Evolutionary conservation across 2,888 invertebrate species (phyloP), one percentile per base, ranked within the genome.

Genomic region (Tinea trinotella): DNA sequence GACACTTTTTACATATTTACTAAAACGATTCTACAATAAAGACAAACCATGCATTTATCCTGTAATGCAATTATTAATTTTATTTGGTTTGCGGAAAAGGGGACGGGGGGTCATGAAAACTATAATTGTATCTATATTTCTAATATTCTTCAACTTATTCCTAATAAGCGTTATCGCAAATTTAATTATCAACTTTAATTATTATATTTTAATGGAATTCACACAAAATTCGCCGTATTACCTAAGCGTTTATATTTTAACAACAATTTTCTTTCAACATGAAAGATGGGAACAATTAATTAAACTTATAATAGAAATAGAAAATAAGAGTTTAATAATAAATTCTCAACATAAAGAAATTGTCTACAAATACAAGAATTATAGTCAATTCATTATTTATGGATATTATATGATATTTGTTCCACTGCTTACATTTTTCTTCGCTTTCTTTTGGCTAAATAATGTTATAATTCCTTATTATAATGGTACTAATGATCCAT

Each of bases 331-430:
- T n/a, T 19, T 17, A 6, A 1, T 1, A 5, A 5, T 10, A 12
- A 18, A 17, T 1, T 9, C 6, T 12, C 2, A 19, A 1, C 19
- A 17, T 46, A 46, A 17, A 18, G 46, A 18, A 2, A 46, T 46
- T 10, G 19, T 46, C 9, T 46, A 10, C 1, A 46, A 46, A 46
- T 46, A 46, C 10, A 46, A 46, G 19, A 46, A 46, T 17, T 46
- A 46, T 19, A 46, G 46, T 10, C 46, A 46, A 10, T 46, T 46
- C 19, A 19, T 46, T 1, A 46, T 46, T 46, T 46, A 46, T n/a
- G 46, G 18, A 4, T 46, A 10, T n/a, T 46, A 46, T 19, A 19
- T 17, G 18, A 18, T 46, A 10, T 46, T 46, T 19, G 17, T 46
- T 3, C 19, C 46, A 3, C 2, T 46, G 10, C 19, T 19, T 1